Base-by-base conservation (phyloP, 2,113 vertebrate species). In the Dinomys branickii region DNA sequence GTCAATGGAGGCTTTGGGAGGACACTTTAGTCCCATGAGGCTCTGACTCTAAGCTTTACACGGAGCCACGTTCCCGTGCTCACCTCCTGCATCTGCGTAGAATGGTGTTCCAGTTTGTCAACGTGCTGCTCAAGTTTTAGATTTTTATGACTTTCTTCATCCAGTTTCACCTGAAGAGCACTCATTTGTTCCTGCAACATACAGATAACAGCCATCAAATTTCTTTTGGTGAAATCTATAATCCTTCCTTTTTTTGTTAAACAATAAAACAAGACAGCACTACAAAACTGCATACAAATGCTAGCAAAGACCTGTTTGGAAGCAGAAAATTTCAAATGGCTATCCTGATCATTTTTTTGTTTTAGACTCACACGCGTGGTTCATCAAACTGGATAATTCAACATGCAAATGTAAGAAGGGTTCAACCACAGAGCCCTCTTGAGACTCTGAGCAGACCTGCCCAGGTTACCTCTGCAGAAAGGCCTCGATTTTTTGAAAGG, bases 131-230 rank as follows among this genome's bases (percentile, higher is more conserved):
- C 96, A 50, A 99, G 98, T 96, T 99, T 99, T 77, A 99, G 97
- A 97, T 99, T 99, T 96, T 99, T 99, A 84, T 99, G 98, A 97
- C 99, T 99, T 88, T 99, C 99, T 73, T 99, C 99, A 88, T 99
- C 99, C 80, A 99, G 84, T 97, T 99, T 99, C 22, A 97, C 97
- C 98, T 99, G 99, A 88, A 99, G 98, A 85, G 78, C 63, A 95
- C 97, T 99, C 73, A 99, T 96, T 92, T 99, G 99, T 35, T 99
- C 99, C 99, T 99, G 94, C 77, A 96, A 97, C 41, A 91, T 38
- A 84, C n/a, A 84, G 44, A 38, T 8, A 71, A n/a, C 41, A 80
- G n/a, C 26, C 63, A 30, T 67, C 63, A 96, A 50, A 86, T 59
- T 47, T 77, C n/a, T 93, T 84, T 41, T 81, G 59, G 26, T 22